A percentile compares a stretch with the other conserved stretches of the same genome.
These are phyloP conservation scores for Halcyon leucocephala DNA, from an alignment of 2,797 vertebrate species.

Conservation along the genomic window DNA sequence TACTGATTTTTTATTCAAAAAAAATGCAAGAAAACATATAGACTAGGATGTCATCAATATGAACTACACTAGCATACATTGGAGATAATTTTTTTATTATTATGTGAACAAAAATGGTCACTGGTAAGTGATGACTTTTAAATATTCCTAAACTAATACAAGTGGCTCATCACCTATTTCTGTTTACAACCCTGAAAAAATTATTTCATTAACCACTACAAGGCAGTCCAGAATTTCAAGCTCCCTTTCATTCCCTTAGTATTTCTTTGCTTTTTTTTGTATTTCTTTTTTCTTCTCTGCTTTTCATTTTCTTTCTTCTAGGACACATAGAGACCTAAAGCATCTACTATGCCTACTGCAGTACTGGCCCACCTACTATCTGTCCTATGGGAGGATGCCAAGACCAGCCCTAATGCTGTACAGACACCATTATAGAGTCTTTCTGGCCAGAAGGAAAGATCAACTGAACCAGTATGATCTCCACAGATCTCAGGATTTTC, in stretches of 20 bases:
- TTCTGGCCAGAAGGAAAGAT: not conserved
- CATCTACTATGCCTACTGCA: rapidly evolving
- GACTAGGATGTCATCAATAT: not conserved
- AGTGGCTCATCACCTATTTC: not conserved
- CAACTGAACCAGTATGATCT: not conserved
- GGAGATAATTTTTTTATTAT: not conserved
- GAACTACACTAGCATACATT: not conserved
- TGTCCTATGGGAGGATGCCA: not conserved
- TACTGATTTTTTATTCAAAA: not conserved
- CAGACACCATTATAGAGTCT: not conserved
- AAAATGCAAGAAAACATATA: not conserved
- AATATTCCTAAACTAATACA: not conserved
- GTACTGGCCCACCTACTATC: not conserved
- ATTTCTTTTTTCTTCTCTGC: not conserved
- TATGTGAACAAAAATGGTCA: not conserved
- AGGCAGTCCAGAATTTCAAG: not conserved
- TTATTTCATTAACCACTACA: not conserved
- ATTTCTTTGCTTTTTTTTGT: not conserved
- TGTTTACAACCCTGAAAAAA: not conserved
- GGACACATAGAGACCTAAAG: not conserved
- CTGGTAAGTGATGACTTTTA: not conserved
- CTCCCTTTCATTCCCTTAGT: not conserved
- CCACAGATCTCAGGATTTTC: not conserved
- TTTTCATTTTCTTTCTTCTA: not conserved
- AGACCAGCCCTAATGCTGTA: not conserved